These are phyloP conservation scores for Apostichopus japonicus DNA, from an alignment of 35 echinoderm and acorn worm species.

Conservation along the genomic window DNA sequence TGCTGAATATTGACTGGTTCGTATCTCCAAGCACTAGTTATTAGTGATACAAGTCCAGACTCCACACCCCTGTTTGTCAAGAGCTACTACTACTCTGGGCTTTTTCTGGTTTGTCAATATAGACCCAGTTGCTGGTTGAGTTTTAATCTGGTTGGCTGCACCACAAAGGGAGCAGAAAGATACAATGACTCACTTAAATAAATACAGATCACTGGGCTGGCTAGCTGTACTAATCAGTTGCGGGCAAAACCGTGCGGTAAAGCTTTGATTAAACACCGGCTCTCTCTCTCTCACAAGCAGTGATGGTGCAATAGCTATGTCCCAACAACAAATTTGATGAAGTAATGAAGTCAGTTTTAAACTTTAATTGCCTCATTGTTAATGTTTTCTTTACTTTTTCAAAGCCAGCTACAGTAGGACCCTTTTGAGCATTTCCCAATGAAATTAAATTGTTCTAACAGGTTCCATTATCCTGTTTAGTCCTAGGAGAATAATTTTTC, in stretches of 20 bases:
- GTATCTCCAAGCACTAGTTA: background rate
- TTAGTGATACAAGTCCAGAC: too few species aligned
- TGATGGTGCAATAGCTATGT: background rate
- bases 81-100: background rate
- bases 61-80: conserved; percentile 18
- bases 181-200: background rate
- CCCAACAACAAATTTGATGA: background rate
- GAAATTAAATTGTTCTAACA: too few species aligned
- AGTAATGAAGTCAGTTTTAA: background rate
- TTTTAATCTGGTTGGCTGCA: conserved; percentile 35
- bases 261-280: too few species aligned
- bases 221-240: background rate
- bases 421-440: too few species aligned
- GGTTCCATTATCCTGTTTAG: too few species aligned
- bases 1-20: background rate
- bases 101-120: background rate
- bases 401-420: too few species aligned
- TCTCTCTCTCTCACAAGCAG: background rate
- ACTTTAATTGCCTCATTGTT: too few species aligned
- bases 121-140: background rate
- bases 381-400: too few species aligned
- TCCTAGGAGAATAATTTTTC: too few species aligned
- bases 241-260: too few species aligned
- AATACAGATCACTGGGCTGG: background rate
- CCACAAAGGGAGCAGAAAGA: conserved; percentile 5